A percentile compares a stretch with the other conserved stretches of the same genome.
These are phyloP conservation scores for Drosophila basisetae DNA, from an alignment of 2,888 invertebrate species.

Conservation along the genomic window DNA sequence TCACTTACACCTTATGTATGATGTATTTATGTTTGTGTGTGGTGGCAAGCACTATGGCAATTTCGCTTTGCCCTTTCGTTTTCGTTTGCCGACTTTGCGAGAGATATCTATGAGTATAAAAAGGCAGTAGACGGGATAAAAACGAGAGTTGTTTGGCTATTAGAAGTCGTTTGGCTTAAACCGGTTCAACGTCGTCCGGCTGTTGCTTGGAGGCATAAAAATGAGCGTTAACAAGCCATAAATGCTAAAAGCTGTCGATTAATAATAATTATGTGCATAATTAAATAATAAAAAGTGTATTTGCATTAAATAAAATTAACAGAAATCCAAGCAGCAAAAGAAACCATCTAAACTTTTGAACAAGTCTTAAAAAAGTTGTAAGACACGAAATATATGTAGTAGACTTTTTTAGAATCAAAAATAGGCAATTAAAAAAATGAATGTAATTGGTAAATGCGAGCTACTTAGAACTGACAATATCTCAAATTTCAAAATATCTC, in stretches of 20 bases:
- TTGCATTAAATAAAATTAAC: background rate
- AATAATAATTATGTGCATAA: constrained; percentile 23
- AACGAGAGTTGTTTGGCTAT: constrained; percentile 70
- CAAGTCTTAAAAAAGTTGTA: background rate
- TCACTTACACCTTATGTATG: constrained; percentile 20
- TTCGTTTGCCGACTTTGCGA: constrained; percentile 48
- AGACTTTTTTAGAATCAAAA: background rate
- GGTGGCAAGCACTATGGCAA: constrained; percentile 6
- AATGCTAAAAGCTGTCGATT: constrained; percentile 26
- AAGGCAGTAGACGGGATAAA: constrained; percentile 35
- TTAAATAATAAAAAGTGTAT: constrained; percentile 13
- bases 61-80: constrained; percentile 79
- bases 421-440: background rate
- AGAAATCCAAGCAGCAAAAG: background rate
- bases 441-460: background rate
- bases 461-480: background rate
- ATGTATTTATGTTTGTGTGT: background rate
- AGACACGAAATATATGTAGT: no score
- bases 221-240: constrained; percentile 29
- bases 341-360: background rate
- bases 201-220: constrained; percentile 15
- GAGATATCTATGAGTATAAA: constrained; percentile 11
- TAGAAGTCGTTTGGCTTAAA: constrained; percentile 65
- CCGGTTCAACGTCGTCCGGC: constrained; percentile 53
- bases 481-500: background rate